These are phyloP conservation scores for Prionailurus viverrinus DNA, from an alignment of 2,113 vertebrate species.

Conservation along the genomic window DNA sequence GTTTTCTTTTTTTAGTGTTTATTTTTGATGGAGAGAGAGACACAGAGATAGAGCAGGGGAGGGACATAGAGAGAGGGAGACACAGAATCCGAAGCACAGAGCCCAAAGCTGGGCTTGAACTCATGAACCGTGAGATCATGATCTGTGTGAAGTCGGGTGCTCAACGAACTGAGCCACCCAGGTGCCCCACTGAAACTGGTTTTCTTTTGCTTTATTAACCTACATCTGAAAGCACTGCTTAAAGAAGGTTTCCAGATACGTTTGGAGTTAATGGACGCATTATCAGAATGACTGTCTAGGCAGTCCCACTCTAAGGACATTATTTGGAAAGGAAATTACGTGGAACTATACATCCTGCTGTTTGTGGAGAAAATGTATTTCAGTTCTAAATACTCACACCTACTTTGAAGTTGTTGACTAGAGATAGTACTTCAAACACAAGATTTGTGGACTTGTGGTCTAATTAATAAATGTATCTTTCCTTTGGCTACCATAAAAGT, in stretches of 20 bases:
- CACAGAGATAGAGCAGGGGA: no score
- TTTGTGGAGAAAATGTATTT: constrained; percentile 3
- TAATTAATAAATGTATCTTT: constrained; percentile 28
- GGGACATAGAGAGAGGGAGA: no score
- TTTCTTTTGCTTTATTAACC: constrained; percentile 6
- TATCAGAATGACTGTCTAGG: not conserved
- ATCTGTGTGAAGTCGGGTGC: no score
- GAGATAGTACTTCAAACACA: not conserved
- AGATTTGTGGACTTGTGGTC: not conserved
- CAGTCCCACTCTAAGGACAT: not conserved
- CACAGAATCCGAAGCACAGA: no score
- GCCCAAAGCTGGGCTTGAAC: no score
- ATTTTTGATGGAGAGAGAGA: no score
- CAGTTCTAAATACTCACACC: not conserved
- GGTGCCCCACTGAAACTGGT: not conserved
- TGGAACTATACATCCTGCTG: not conserved
- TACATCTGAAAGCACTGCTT: not conserved
- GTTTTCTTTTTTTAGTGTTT: not conserved
- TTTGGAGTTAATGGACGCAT: not conserved
- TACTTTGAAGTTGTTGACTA: not conserved
- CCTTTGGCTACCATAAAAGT: not conserved
- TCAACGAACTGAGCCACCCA: no score
- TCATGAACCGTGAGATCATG: no score
- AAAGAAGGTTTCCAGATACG: not conserved
- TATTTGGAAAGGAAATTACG: constrained; percentile 10